Evolutionary conservation across 2,113 vertebrate species (phyloP).

Genomic region (Natator depressus): DNA sequence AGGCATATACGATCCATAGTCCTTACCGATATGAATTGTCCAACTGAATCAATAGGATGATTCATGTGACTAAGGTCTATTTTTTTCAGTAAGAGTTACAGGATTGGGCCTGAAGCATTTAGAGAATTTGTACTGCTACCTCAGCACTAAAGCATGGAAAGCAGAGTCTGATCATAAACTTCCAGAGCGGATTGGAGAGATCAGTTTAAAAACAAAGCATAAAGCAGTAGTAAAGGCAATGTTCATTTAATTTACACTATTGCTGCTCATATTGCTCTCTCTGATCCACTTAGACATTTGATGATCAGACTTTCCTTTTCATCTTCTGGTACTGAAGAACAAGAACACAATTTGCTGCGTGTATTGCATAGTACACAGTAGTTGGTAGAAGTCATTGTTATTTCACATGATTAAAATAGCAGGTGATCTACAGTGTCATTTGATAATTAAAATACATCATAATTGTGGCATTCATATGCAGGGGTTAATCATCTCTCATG

Average conservation of each 20-base stretch:
- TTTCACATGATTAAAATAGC: background rate
- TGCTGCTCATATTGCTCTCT: background rate
- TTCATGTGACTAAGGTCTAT: background rate
- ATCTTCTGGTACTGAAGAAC: background rate
- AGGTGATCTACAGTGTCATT: background rate
- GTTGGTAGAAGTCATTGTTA: background rate
- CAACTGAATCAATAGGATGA: background rate
- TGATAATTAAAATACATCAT: constrained; percentile 8
- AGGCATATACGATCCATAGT: background rate
- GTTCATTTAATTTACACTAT: background rate
- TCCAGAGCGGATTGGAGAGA: too few species aligned
- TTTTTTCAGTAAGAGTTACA: background rate
- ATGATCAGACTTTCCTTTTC: background rate
- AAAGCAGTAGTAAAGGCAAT: background rate
- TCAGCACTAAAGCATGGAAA: background rate
- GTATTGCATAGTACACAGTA: background rate
- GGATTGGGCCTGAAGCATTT: background rate
- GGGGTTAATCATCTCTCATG: background rate
- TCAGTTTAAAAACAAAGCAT: background rate
- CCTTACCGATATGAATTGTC: background rate
- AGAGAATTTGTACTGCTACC: background rate
- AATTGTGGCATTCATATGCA: background rate
- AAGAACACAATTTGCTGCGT: background rate
- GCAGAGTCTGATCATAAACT: background rate
- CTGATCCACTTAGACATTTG: background rate